A percentile compares a stretch with the other conserved stretches of the same genome.
Evolutionary conservation across 2,888 invertebrate genomes (phyloP).

Genomic region (Trachelus troglodyta): DNA sequence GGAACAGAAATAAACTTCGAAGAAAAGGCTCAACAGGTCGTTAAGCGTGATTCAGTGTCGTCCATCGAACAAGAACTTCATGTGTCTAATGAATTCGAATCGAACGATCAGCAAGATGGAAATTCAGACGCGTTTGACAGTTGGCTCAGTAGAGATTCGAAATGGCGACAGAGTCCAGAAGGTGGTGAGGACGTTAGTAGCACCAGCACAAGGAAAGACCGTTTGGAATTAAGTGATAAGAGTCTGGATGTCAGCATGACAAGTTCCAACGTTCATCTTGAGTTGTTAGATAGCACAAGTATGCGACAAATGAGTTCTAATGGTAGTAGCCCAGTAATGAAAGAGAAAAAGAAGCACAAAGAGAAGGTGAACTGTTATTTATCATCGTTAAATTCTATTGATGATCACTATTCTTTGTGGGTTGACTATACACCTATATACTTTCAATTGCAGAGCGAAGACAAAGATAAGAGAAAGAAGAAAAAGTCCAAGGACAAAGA

Average conservation of each 20-base stretch:
- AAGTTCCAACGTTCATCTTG: slow-evolving; percentile 70
- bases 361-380: slow-evolving; percentile 48
- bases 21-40: slow-evolving; percentile 32
- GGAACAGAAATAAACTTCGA: slow-evolving; percentile 44
- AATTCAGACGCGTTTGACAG: slow-evolving; percentile 67
- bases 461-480: slow-evolving; percentile 71
- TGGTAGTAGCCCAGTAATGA: slow-evolving; percentile 60
- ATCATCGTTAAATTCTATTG: slow-evolving; percentile 2
- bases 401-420: not conserved
- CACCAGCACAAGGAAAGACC: slow-evolving; percentile 68
- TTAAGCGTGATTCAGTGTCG: slow-evolving; percentile 55
- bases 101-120: slow-evolving; percentile 45
- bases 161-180: slow-evolving; percentile 81
- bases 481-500: slow-evolving; percentile 67
- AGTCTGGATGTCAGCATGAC: slow-evolving; percentile 68
- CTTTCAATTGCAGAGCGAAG: slow-evolving; percentile 61
- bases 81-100: slow-evolving; percentile 40
- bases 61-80: slow-evolving; percentile 61
- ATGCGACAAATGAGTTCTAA: slow-evolving; percentile 57
- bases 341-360: slow-evolving; percentile 61
- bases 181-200: slow-evolving; percentile 73
- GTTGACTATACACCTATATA: not conserved
- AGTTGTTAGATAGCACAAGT: slow-evolving; percentile 62
- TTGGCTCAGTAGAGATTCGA: slow-evolving; percentile 77
- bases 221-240: slow-evolving; percentile 58